These are phyloP conservation scores for Chironomus tentans DNA, from an alignment of 2,888 invertebrate genomes.

Conservation along the genomic window DNA sequence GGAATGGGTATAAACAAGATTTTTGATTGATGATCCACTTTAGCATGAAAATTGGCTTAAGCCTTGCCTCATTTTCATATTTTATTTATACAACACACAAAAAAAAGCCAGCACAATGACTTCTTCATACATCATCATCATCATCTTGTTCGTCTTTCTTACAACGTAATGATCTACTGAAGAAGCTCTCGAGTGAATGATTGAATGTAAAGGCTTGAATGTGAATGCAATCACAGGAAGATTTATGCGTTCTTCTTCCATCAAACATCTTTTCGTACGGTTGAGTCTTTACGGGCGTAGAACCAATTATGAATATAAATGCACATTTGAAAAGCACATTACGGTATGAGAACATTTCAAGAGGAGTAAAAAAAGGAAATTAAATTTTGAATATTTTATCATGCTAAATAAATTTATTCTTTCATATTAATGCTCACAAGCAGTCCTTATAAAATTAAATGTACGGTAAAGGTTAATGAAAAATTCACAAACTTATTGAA, in stretches of 20 bases:
- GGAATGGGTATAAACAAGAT: not conserved
- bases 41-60: slow-evolving; percentile 23
- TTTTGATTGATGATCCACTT: slow-evolving; percentile 23
- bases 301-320: not conserved
- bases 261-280: too few relatives aligned
- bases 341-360: not conserved
- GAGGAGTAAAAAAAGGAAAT: not conserved
- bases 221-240: too few relatives aligned
- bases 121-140: not conserved
- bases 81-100: not conserved
- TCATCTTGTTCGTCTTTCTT: not conserved
- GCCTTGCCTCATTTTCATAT: not conserved
- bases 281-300: too few relatives aligned
- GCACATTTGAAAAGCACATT: not conserved
- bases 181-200: not conserved
- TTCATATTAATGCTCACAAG: not conserved
- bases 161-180: slow-evolving; percentile 14
- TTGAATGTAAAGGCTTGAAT: not conserved
- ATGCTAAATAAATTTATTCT: not conserved
- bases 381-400: slow-evolving; percentile 12
- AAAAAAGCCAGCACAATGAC: not conserved
- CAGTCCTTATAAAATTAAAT: not conserved
- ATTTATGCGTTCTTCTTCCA: not conserved
- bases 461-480: slow-evolving; percentile 1
- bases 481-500: slow-evolving; percentile 6